Percentiles rank a stretch among this genome's conserved stretches.
phyloP scores from a whole-genome alignment of 2,113 vertebrate species.

The Syngnathus floridae region DNA sequence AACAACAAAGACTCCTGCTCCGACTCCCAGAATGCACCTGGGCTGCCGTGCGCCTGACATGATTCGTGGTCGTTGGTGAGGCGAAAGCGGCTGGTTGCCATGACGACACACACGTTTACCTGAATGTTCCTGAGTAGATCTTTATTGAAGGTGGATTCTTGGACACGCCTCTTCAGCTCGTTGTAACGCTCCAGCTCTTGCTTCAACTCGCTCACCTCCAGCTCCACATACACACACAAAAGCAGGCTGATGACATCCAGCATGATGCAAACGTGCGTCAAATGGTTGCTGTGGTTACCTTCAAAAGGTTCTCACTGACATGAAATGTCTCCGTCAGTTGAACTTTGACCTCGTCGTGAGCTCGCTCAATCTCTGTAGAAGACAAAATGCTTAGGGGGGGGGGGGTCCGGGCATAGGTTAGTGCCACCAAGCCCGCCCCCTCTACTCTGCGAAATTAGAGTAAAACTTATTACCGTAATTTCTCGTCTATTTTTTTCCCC shows the following conservation, averaged over 20 bases:
- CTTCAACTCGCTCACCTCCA: constrained; percentile 38
- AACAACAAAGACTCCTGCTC: constrained; percentile 92
- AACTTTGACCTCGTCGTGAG: constrained; percentile 67
- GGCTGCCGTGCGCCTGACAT: constrained; percentile 81
- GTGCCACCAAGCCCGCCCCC: too few species aligned
- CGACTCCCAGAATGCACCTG: constrained; percentile 89
- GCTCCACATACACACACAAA: neutral
- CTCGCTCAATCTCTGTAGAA: constrained; percentile 59
- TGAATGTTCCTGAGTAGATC: constrained; percentile 80
- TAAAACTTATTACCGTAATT: too few species aligned
- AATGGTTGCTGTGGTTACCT: constrained; percentile 33
- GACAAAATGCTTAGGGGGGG: neutral
- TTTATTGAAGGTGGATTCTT: constrained; percentile 77
- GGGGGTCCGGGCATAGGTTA: too few species aligned
- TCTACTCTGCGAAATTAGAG: too few species aligned
- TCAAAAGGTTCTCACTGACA: constrained; percentile 50
- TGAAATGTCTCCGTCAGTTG: constrained; percentile 63
- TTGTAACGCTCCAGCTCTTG: constrained; percentile 76
- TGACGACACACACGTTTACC: constrained; percentile 11
- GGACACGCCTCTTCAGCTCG: constrained; percentile 75
- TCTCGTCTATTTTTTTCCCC: too few species aligned
- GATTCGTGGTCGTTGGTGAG: neutral
- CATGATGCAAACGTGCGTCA: too few species aligned
- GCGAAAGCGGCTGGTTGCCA: neutral
- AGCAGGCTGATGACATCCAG: neutral